Percentiles rank a stretch among this genome's conserved stretches.
Conservation (phyloP, 1,140 invertebrate genomes). For the Pygmarrhopalites habei region DNA sequence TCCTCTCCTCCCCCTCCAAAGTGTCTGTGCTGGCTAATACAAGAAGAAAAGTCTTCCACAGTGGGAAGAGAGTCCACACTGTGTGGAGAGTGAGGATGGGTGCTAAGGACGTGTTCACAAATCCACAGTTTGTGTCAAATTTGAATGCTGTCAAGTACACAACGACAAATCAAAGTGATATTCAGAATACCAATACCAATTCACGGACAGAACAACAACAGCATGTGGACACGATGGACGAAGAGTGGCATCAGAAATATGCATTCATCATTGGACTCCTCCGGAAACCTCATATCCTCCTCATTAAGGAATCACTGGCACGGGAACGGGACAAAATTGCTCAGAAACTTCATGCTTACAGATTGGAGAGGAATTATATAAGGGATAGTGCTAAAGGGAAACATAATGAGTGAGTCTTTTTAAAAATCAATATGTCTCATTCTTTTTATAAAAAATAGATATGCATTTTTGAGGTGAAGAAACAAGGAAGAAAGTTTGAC, state of each 20-base stretch:
- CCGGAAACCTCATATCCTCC: constrained; percentile 31
- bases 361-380: constrained; percentile 28
- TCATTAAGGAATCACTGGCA: constrained; percentile 29
- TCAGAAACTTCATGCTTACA: constrained; percentile 31
- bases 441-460: too few species aligned
- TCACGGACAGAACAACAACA: background rate
- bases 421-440: too few species aligned
- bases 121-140: constrained; percentile 27
- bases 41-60: too few species aligned
- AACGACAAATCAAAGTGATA: background rate
- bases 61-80: too few species aligned
- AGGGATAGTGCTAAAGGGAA: constrained; percentile 20
- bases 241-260: constrained; percentile 38
- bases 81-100: constrained; percentile 15
- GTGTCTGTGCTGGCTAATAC: too few species aligned
- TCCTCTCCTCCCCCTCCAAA: too few species aligned
- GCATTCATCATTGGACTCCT: constrained; percentile 35
- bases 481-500: too few species aligned
- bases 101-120: constrained; percentile 31
- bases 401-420: too few species aligned
- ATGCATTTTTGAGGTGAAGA: too few species aligned
- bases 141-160: background rate
- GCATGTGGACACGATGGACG: constrained; percentile 8
- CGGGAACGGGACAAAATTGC: constrained; percentile 28
- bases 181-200: background rate